These are phyloP conservation scores for Phania funesta DNA, from an alignment of 2,888 invertebrate species.

Conservation along the genomic window DNA sequence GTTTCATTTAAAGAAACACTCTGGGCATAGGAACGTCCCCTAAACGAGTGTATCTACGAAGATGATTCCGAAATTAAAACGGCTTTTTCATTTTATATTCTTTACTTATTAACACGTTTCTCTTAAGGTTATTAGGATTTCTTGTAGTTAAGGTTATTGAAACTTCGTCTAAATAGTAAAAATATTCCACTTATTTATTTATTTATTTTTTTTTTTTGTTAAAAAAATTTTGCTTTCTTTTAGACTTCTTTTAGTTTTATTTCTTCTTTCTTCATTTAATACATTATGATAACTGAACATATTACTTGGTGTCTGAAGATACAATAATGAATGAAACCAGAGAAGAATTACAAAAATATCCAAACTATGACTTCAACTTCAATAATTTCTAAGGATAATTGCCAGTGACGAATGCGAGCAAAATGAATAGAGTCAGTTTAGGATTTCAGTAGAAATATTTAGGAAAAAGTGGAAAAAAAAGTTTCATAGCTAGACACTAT, in stretches of 20 bases:
- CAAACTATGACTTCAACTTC: slow-evolving; percentile 25
- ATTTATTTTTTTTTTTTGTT: slow-evolving; percentile 1
- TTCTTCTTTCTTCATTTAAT: slow-evolving; percentile 34
- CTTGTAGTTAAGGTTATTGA: neutral
- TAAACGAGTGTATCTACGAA: too few relatives aligned
- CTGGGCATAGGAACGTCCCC: too few relatives aligned
- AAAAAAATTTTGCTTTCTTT: slow-evolving; percentile 17
- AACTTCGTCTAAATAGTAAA: neutral
- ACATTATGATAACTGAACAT: slow-evolving; percentile 63
- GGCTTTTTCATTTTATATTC: too few relatives aligned
- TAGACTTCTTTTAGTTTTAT: slow-evolving; percentile 19
- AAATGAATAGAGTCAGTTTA: neutral
- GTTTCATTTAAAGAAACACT: neutral
- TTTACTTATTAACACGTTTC: too few relatives aligned
- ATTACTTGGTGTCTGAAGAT: slow-evolving; percentile 59
- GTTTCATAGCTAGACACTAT: too few relatives aligned
- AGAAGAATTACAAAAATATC: slow-evolving; percentile 18
- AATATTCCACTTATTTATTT: neutral
- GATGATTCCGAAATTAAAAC: too few relatives aligned
- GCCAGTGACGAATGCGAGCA: neutral
- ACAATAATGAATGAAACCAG: slow-evolving; percentile 35
- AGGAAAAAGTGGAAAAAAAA: too few relatives aligned
- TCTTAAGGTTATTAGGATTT: neutral
- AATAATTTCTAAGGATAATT: slow-evolving; percentile 9
- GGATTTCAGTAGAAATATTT: neutral